These are phyloP conservation scores for Choristoneura fumiferana DNA, from an alignment of 1,140 invertebrate species.

Conservation along the genomic window DNA sequence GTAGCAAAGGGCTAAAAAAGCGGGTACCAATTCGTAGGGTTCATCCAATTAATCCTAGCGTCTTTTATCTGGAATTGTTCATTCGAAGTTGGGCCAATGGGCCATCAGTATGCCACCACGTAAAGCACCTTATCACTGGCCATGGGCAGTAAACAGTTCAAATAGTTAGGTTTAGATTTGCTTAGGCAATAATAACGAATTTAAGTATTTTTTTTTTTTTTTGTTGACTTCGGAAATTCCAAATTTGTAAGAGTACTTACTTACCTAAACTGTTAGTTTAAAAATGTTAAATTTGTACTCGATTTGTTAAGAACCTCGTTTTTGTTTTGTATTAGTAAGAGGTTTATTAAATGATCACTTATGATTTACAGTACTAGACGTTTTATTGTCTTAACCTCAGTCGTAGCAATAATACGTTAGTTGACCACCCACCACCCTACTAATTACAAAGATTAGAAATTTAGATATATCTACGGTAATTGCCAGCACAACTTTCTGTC, in stretches of 20 bases:
- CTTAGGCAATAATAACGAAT: background rate
- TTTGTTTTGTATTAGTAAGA: slow-evolving; percentile 3
- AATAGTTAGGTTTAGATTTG: slow-evolving; percentile 8
- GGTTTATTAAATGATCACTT: slow-evolving; percentile 1
- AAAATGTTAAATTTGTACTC: slow-evolving; percentile 9
- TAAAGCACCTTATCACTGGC: background rate
- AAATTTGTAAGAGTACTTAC: background rate
- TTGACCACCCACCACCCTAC: too few species aligned
- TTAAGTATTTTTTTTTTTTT: background rate
- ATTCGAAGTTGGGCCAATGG: too few species aligned
- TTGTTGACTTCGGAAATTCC: slow-evolving; percentile 3
- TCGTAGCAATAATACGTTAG: too few species aligned
- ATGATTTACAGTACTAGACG: background rate
- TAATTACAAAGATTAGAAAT: too few species aligned
- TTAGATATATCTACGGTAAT: too few species aligned
- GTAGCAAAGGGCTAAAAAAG: too few species aligned
- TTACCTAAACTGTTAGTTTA: background rate
- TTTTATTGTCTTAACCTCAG: too few species aligned
- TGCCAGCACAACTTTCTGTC: too few species aligned
- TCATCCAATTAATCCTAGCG: too few species aligned
- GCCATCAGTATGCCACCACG: too few species aligned
- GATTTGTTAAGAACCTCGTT: slow-evolving; percentile 2
- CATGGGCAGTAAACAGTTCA: slow-evolving; percentile 9
- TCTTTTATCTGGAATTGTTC: too few species aligned
- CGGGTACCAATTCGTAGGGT: too few species aligned